phyloP scores from a whole-genome alignment of 2,797 vertebrate genomes.

The Xenentodon cancila region DNA sequence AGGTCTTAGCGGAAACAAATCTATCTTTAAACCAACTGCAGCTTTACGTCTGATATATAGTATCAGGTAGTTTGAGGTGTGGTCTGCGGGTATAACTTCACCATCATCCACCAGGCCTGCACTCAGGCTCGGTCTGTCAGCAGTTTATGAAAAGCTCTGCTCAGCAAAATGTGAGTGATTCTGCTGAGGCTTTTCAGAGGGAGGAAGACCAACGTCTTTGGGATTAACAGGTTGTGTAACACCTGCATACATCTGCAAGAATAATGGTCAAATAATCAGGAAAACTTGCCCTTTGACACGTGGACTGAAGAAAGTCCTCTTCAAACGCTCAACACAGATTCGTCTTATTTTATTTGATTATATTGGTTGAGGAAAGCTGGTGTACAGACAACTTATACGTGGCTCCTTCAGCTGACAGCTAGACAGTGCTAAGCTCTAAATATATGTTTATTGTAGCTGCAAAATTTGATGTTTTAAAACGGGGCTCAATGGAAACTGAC shows the following conservation, averaged over 20 bases:
- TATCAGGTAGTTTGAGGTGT: slow-evolving; percentile 39
- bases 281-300: too few relatives aligned
- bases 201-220: slow-evolving; percentile 17
- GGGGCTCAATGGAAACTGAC: too few relatives aligned
- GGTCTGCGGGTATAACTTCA: slow-evolving; percentile 19
- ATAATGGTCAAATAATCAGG: too few relatives aligned
- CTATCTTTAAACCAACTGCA: slow-evolving; percentile 57
- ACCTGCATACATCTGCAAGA: slow-evolving; percentile 10
- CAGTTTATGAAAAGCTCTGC: slow-evolving; percentile 40
- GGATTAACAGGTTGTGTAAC: slow-evolving; percentile 28
- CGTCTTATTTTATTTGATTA: neutral
- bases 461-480: too few relatives aligned
- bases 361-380: neutral
- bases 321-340: neutral
- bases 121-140: slow-evolving; percentile 47
- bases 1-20: slow-evolving; percentile 18
- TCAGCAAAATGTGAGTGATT: slow-evolving; percentile 45
- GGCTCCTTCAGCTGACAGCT: too few relatives aligned
- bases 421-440: too few relatives aligned
- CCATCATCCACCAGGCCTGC: slow-evolving; percentile 18
- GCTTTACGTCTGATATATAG: slow-evolving; percentile 47
- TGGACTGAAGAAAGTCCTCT: neutral
- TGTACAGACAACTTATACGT: neutral
- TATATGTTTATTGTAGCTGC: too few relatives aligned
- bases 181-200: slow-evolving; percentile 17